Base-by-base conservation (phyloP, 1,140 invertebrate genomes). In the Teleopsis dalmanni region DNA sequence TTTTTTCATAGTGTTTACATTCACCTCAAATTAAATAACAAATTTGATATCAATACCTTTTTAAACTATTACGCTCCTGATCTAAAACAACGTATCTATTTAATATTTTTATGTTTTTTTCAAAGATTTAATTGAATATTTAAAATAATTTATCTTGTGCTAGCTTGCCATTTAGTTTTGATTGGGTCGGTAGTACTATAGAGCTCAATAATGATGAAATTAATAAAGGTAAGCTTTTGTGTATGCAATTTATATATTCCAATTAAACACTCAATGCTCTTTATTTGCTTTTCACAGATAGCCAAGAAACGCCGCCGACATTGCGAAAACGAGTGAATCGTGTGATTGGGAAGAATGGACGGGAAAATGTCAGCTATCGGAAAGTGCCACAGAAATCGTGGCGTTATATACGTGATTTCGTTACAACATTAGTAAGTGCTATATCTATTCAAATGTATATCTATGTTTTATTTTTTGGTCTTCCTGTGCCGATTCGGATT, bases 351-450 rank as follows among this genome's bases (percentile, higher is more conserved):
- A 68, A 71, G 51, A 62, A 59, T 50, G 69, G 69, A 18, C 52
- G 57, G 31, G 58, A 68, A 46, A 70, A 71, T 52, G 58, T 71
- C 10, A 43, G 50, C 2, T 63, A 68, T 41, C 52, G 58, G 6
- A 71, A 76, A 36, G 75, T 78, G 25, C 75, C 76, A 0, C 62
- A 75, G 14, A 76, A 76, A 45, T 74, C 72, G 5, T 70, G 74
- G 53, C 75, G 75, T 35, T 80, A 80, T 52, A 73, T 79, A 59
- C 60, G 76, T 36, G 80, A 81, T 59, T 71, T 78, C 13, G 75
- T 80, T 27, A 80, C 78, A 27, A 81, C 80, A 36, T 65, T 81
- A 50, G 74, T 81, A 57, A 76, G 74, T 70, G 56, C 54, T 41
- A 25, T 38, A n/a, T 6, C n/a, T n/a, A n/a, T n/a, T n/a, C n/a